These are phyloP conservation scores for Microcebus jonahi DNA, from an alignment of 2,113 vertebrate species.

Conservation along the genomic window DNA sequence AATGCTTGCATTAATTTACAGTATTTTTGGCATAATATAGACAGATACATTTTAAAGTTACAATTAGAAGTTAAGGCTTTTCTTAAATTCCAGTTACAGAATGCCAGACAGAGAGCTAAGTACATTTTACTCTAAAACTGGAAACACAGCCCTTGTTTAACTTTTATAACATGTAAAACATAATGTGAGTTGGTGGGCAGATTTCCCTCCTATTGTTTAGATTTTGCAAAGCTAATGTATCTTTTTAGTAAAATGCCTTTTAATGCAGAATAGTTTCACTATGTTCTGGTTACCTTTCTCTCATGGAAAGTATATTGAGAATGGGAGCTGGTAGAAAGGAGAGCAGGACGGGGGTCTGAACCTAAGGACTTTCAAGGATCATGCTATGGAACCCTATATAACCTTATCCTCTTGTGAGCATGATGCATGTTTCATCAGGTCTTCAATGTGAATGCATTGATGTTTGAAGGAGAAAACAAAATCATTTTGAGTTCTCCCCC, in stretches of 20 bases:
- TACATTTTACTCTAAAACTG: conserved; percentile 16
- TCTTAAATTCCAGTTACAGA: conserved; percentile 12
- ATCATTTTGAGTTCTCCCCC: background rate
- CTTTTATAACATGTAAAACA: background rate
- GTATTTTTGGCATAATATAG: background rate
- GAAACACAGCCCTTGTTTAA: background rate
- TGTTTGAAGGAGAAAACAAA: conserved; percentile 11
- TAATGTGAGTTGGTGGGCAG: background rate
- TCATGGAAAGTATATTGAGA: background rate
- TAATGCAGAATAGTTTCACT: background rate
- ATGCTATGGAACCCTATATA: background rate
- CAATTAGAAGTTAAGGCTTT: conserved; percentile 10
- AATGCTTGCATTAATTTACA: background rate
- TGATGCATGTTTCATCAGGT: background rate
- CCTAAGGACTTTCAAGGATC: background rate
- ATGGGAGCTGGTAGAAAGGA: background rate
- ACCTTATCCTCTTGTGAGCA: background rate
- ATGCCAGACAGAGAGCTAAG: background rate
- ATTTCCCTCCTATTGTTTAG: background rate
- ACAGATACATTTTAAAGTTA: conserved; percentile 16
- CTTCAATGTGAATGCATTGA: background rate
- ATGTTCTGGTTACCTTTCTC: background rate
- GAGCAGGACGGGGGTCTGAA: background rate
- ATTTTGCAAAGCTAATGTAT: background rate
- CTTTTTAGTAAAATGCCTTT: background rate